Base-by-base conservation (phyloP, 2,797 vertebrate genomes). In the Megaceryle alcyon region DNA sequence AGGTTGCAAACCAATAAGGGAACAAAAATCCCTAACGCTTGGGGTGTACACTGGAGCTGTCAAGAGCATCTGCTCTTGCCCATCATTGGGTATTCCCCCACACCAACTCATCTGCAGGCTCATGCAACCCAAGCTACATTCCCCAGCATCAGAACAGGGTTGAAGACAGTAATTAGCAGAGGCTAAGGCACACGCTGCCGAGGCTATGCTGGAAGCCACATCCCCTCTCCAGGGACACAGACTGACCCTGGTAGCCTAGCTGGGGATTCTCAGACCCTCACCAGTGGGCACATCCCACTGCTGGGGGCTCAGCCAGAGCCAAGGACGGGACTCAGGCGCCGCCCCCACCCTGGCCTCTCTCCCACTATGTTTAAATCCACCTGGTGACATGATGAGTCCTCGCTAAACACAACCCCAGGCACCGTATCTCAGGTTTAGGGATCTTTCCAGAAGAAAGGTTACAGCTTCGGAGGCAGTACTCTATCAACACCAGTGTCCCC, bases 341-440 rank as follows among this genome's bases (percentile, higher is more conserved):
- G 64, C 12, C 23, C 29, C n/a, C 68, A 54, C 21, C 35, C 21
- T 37, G 39, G 23, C 18, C 31, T 41, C 48, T 49, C 56, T 13
- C 59, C 10, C 29, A 10, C 12, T 9, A 11, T 3, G 9, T 26
- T 93, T n/a, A 54, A 64, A 87, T 14, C 41, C 75, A 68, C 19
- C 18, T 10, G 43, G 14, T 37, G 22, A 49, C 2, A 15, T 0
- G 2, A 28, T 6, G 23, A 80, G 44, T 23, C 63, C 71, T 72
- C 0, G 0, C 10, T 31, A 44, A 68, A 59, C 51, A 65, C 12
- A 46, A 20, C 5, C 2, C n/a, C 31, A 33, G 17, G 29, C 41
- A 56, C n/a, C 0, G 0, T 6, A 46, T 9, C 51, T 39, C 11
- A 54, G 6, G 3, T 25, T 57, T 69, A 49, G 29, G n/a, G 46